These are phyloP conservation scores for Papilio elwesi DNA, from an alignment of 2,888 invertebrate species.

Conservation along the genomic window DNA sequence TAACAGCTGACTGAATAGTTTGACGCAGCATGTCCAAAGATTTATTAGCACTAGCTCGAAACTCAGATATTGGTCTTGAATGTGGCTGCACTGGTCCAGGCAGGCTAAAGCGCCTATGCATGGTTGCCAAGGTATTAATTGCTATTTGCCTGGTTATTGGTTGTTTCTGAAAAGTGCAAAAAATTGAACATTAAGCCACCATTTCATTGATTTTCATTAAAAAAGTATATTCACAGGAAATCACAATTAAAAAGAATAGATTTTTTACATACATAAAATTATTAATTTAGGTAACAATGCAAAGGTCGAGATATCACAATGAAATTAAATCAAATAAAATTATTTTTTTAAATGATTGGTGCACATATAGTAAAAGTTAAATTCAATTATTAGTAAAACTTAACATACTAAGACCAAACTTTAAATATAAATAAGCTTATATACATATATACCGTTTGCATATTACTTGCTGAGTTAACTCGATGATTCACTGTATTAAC, in stretches of 20 bases:
- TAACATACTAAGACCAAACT: not conserved
- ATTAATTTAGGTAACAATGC: no score
- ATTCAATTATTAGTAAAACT: no score
- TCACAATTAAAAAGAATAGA: not conserved
- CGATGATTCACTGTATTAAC: slow-evolving; percentile 63
- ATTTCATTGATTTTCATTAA: not conserved
- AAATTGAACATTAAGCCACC: not conserved
- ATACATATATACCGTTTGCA: slow-evolving; percentile 69
- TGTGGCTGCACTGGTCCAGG: slow-evolving; percentile 83
- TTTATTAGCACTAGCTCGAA: slow-evolving; percentile 87
- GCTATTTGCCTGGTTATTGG: slow-evolving; percentile 86
- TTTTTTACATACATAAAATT: no score
- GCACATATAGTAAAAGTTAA: no score
- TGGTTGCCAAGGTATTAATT: slow-evolving; percentile 87
- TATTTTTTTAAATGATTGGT: no score
- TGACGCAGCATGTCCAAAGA: slow-evolving; percentile 90
- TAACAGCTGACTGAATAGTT: slow-evolving; percentile 90
- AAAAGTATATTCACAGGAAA: slow-evolving; percentile 1
- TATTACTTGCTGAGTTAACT: slow-evolving; percentile 58
- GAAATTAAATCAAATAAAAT: no score
- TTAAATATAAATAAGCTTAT: not conserved
- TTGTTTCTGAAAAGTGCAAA: slow-evolving; percentile 68
- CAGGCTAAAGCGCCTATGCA: slow-evolving; percentile 82
- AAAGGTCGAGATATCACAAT: no score
- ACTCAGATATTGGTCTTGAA: slow-evolving; percentile 79